Base-by-base conservation (phyloP, 2,888 invertebrate genomes). In the Pantelozetes paolii region DNA sequence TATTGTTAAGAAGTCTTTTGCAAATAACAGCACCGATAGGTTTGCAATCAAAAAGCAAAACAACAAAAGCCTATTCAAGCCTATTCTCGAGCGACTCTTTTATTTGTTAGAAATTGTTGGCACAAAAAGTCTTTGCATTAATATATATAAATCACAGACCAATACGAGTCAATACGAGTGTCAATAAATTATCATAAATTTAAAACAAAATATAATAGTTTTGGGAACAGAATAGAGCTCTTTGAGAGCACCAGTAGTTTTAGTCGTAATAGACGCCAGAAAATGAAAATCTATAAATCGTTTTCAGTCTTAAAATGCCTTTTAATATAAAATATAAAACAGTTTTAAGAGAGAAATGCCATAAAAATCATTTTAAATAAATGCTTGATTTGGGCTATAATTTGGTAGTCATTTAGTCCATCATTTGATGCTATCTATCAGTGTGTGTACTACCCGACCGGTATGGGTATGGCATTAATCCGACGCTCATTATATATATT, bases 151-250 rank as follows among this genome's bases (percentile, higher is more conserved):
- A 59, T 59, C 59, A 59, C 13, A 59, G 18, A 15, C 28, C 23
- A 59, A 48, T 48, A n/a, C n/a, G n/a, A n/a, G n/a, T n/a, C n/a
- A n/a, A n/a, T n/a, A n/a, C n/a, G n/a, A n/a, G 48, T 59, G 59
- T 59, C 59, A 59, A 59, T 59, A 59, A 59, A 59, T 59, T 59
- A 59, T 59, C 59, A 59, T 59, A 59, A 59, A 59, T 59, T 59
- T 28, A 59, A 28, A 20, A 28, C 28, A 59, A 59, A 30, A 54
- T 6, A 54, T 2, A 54, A 54, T 18, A 59, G 30, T 59, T 59
- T 59, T 26, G 59, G 30, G 59, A 59, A 3, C 30, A 3, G 23
- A 59, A 20, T 9, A 20, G 30, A 26, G 23, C 15, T 30, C 28
- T n/a, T n/a, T n/a, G n/a, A n/a, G n/a, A n/a, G 59, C 59, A 30